Conservation (phyloP, 2,797 vertebrate species). For the Anguilla megastoma region DNA sequence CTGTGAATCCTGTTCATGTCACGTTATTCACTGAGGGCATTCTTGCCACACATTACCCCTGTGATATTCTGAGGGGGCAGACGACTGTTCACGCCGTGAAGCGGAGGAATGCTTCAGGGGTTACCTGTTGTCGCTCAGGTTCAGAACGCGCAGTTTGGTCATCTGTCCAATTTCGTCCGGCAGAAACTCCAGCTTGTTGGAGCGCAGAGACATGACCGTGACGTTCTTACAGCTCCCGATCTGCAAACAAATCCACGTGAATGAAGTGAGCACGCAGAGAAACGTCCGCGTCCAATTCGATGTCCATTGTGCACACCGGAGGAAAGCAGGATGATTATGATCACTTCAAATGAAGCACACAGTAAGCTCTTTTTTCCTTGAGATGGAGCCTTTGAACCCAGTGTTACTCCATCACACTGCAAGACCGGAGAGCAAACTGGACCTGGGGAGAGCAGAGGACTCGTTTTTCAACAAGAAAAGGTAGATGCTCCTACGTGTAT, state of each 20-base stretch:
- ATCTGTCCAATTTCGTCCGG: conserved; percentile 99
- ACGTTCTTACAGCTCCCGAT: conserved; percentile 98
- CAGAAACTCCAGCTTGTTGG: conserved; percentile 97
- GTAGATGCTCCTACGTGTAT: neutral
- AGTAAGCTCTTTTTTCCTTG: neutral
- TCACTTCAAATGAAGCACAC: neutral
- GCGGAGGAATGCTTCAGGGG: neutral
- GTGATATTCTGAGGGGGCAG: neutral
- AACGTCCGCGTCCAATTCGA: conserved; percentile 28
- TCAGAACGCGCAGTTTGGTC: conserved; percentile 95
- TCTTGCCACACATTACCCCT: neutral
- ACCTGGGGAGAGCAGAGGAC: neutral
- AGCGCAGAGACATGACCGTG: conserved; percentile 96
- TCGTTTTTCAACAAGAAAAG: neutral
- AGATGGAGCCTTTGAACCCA: neutral
- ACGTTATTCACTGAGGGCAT: neutral
- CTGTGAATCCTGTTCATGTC: neutral
- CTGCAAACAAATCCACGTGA: conserved; percentile 62
- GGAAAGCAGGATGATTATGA: conserved; percentile 26
- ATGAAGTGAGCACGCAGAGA: conserved; percentile 14
- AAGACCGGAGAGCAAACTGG: neutral
- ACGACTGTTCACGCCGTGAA: neutral
- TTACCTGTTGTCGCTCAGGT: conserved; percentile 98
- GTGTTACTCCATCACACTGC: neutral
- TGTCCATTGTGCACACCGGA: conserved; percentile 27